Evolutionary conservation across 2,113 vertebrate genomes (phyloP).

Genomic region (Salminus brasiliensis): DNA sequence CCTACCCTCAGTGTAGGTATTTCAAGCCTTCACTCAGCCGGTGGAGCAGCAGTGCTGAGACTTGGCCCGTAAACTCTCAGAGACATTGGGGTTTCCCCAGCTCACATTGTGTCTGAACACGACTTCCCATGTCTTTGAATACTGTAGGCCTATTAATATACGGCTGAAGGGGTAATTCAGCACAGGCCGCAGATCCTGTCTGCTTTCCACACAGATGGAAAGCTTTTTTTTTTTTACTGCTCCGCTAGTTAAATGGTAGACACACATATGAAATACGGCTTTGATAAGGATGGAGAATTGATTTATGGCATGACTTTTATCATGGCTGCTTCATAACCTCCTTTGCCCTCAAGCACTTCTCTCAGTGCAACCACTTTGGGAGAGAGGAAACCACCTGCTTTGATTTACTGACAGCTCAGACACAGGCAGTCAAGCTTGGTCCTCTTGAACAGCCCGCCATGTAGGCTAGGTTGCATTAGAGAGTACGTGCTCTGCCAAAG

Average conservation of each 20-base stretch:
- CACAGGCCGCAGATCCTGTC: slow-evolving; percentile 53
- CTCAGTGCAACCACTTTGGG: slow-evolving; percentile 57
- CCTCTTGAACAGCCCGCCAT: slow-evolving; percentile 27
- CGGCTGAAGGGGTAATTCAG: slow-evolving; percentile 67
- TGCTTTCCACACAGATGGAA: slow-evolving; percentile 71
- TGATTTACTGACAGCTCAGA: slow-evolving; percentile 66
- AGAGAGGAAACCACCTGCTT: slow-evolving; percentile 74
- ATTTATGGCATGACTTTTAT: slow-evolving; percentile 78
- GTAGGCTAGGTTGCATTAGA: slow-evolving; percentile 26
- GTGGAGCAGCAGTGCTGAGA: neutral
- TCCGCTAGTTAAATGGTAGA: slow-evolving; percentile 74
- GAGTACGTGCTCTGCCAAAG: neutral
- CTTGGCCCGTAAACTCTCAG: slow-evolving; percentile 11
- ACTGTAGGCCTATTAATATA: slow-evolving; percentile 62
- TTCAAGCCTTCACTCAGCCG: neutral
- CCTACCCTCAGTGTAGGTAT: neutral
- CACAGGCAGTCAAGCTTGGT: slow-evolving; percentile 28
- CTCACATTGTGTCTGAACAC: slow-evolving; percentile 74
- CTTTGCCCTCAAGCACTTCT: slow-evolving; percentile 64
- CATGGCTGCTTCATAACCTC: slow-evolving; percentile 65
- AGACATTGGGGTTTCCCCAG: slow-evolving; percentile 71
- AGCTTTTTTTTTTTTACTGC: slow-evolving; percentile 65
- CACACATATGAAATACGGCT: slow-evolving; percentile 73
- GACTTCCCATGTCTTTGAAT: slow-evolving; percentile 74
- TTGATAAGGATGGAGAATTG: slow-evolving; percentile 75